A percentile compares a stretch with the other conserved stretches of the same genome.
These are phyloP conservation scores for Colaptes auratus DNA, from an alignment of 2,113 vertebrate genomes.

Conservation along the genomic window DNA sequence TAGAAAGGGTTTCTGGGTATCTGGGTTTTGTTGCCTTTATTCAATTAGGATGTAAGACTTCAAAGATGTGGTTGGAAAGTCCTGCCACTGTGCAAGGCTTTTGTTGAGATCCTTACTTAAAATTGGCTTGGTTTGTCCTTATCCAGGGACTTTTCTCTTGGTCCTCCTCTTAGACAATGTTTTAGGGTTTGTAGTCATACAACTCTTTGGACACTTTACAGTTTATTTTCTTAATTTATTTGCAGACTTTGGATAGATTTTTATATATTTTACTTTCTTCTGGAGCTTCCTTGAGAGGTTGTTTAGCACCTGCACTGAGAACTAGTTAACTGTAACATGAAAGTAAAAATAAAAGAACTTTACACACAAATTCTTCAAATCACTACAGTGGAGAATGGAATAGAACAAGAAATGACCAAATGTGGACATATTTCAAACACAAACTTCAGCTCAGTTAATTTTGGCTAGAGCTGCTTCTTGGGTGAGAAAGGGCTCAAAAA, in stretches of 20 bases:
- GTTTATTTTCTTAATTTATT: constrained; percentile 79
- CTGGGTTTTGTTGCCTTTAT: constrained; percentile 58
- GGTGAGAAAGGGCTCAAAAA: constrained; percentile 64
- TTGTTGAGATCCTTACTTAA: constrained; percentile 2
- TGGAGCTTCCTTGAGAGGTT: constrained; percentile 82
- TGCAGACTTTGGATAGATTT: constrained; percentile 78
- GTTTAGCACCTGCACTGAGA: constrained; percentile 83
- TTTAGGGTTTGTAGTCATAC: constrained; percentile 66
- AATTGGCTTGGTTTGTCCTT: constrained; percentile 44
- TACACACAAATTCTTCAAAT: constrained; percentile 70
- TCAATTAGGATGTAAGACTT: constrained; percentile 1
- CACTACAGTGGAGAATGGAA: constrained; percentile 54
- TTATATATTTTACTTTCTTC: constrained; percentile 79
- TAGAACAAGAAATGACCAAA: constrained; percentile 72
- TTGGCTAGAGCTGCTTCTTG: constrained; percentile 78
- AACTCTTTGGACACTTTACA: constrained; percentile 75
- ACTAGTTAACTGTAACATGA: constrained; percentile 75
- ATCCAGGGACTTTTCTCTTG: constrained; percentile 25
- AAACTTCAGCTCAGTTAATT: constrained; percentile 75
- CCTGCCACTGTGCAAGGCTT: neutral
- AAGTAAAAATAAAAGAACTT: constrained; percentile 53
- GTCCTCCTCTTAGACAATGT: constrained; percentile 57
- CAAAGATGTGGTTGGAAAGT: neutral
- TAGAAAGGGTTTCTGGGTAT: constrained; percentile 46
- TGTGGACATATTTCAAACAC: constrained; percentile 75